A percentile compares a stretch with the other conserved stretches of the same genome.
Evolutionary conservation across 2,797 vertebrate species (phyloP).

Genomic region (Eleutherodactylus coqui): DNA sequence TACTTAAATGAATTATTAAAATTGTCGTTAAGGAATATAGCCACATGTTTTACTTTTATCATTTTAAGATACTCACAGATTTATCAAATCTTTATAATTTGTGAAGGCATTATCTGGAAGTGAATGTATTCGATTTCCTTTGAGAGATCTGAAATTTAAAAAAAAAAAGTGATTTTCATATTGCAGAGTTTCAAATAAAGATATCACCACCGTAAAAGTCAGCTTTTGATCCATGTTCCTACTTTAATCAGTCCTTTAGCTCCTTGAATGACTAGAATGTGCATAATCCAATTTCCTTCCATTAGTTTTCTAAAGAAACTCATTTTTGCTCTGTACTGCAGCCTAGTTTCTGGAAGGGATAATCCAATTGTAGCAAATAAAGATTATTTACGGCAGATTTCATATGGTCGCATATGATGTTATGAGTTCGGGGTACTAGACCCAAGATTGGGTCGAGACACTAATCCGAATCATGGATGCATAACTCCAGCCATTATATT

Average conservation of each 20-base stretch:
- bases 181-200: not conserved
- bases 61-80: constrained; percentile 75
- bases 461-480: too few species aligned
- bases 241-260: not conserved
- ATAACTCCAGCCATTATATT: too few species aligned
- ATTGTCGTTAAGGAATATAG: not conserved
- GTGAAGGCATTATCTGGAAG: constrained; percentile 80
- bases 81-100: constrained; percentile 75
- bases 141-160: constrained; percentile 76
- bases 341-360: too few species aligned
- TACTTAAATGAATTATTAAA: too few species aligned
- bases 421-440: too few species aligned
- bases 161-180: not conserved
- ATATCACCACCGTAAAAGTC: not conserved
- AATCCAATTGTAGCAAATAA: too few species aligned
- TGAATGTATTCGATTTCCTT: constrained; percentile 75
- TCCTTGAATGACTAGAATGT: not conserved
- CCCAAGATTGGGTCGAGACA: too few species aligned
- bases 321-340: too few species aligned
- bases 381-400: too few species aligned
- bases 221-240: not conserved
- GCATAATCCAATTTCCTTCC: not conserved
- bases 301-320: too few species aligned
- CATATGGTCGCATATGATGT: too few species aligned
- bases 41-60: too few species aligned